Evolutionary conservation across 2,888 invertebrate species (phyloP).

Genomic region (Rhodophaea formosa): DNA sequence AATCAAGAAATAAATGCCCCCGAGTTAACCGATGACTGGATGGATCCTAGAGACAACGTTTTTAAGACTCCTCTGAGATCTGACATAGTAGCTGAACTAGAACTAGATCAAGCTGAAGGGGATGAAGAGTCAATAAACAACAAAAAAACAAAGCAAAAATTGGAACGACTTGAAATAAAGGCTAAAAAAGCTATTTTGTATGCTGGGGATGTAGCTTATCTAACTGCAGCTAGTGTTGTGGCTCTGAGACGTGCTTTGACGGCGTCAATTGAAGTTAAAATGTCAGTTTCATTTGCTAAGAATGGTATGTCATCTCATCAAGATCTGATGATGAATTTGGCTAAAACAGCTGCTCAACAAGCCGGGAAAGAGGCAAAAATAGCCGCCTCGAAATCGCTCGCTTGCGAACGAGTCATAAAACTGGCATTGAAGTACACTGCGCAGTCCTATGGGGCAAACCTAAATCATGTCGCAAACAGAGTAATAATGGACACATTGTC

Average conservation of each 20-base stretch:
- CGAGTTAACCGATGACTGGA: constrained; percentile 62
- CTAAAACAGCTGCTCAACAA: constrained; percentile 74
- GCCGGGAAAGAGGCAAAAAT: constrained; percentile 74
- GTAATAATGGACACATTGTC: constrained; percentile 73
- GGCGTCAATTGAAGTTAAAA: constrained; percentile 73
- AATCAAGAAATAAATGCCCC: constrained; percentile 53
- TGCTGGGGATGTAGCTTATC: constrained; percentile 74
- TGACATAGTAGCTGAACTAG: constrained; percentile 65
- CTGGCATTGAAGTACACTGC: constrained; percentile 71
- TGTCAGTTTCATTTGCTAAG: constrained; percentile 71
- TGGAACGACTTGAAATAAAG: constrained; percentile 65
- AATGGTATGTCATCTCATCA: constrained; percentile 74
- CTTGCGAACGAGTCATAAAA: constrained; percentile 68
- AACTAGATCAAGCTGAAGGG: constrained; percentile 62
- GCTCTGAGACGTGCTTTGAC: constrained; percentile 72
- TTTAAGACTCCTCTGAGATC: constrained; percentile 54
- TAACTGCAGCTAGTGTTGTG: constrained; percentile 72
- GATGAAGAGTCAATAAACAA: constrained; percentile 58
- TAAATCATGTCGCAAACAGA: constrained; percentile 73
- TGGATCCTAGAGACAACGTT: constrained; percentile 54
- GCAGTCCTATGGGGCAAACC: constrained; percentile 66
- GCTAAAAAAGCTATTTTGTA: constrained; percentile 75
- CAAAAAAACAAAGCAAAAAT: constrained; percentile 60
- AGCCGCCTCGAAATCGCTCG: constrained; percentile 67
- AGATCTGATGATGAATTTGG: constrained; percentile 75